Evolutionary conservation across 2,888 invertebrate genomes (phyloP).

Genomic region (Molanna angustata): DNA sequence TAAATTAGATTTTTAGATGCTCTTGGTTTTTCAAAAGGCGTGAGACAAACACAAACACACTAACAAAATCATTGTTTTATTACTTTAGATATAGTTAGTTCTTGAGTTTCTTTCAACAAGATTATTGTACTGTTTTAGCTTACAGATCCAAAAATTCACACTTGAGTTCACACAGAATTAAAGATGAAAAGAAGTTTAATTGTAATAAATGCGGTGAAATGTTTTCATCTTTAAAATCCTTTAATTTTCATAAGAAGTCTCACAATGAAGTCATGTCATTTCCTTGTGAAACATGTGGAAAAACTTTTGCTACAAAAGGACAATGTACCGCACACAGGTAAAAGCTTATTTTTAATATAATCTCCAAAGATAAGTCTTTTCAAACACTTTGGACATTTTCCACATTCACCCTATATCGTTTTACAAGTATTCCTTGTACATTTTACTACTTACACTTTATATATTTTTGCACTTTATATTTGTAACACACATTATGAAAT

Average conservation of each 20-base stretch:
- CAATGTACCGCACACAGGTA: slow-evolving; percentile 42
- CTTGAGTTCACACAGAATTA: not conserved
- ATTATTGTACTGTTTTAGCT: no score
- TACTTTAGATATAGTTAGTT: no score
- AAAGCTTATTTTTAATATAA: slow-evolving; percentile 31
- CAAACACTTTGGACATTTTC: not conserved
- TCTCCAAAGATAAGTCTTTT: not conserved
- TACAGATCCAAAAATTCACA: slow-evolving; percentile 5
- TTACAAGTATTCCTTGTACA: no score
- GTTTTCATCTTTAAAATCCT: not conserved
- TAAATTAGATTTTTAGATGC: no score
- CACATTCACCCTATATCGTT: not conserved
- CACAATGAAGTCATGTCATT: slow-evolving; percentile 44
- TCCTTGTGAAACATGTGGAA: slow-evolving; percentile 43
- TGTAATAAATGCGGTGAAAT: not conserved
- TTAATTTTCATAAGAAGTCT: slow-evolving; percentile 37
- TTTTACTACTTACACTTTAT: no score
- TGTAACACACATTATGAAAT: no score
- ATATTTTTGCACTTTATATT: not conserved
- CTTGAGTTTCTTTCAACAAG: no score
- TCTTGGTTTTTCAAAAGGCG: no score
- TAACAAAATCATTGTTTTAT: no score
- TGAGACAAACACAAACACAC: no score
- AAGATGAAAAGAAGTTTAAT: not conserved
- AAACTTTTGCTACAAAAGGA: slow-evolving; percentile 40